Evolutionary conservation across 2,797 vertebrate genomes (phyloP).

Genomic region (Muscicapa striata): DNA sequence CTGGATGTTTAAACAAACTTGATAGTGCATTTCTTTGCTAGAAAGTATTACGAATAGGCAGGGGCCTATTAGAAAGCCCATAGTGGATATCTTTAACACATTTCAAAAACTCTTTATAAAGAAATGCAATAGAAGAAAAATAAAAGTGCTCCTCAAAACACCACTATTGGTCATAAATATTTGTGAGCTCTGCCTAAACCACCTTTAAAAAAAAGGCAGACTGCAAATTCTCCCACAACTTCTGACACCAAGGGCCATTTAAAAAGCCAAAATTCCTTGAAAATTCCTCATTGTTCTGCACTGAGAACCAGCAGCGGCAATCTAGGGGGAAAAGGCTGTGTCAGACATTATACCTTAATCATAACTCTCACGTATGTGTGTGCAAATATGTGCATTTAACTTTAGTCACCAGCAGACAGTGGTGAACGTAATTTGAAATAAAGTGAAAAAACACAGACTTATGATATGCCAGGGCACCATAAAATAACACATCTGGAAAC

Average conservation of each 20-base stretch:
- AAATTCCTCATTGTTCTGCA: not conserved
- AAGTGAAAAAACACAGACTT: not conserved
- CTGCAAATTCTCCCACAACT: not conserved
- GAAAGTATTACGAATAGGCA: not conserved
- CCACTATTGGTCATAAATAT: not conserved
- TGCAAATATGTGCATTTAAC: not conserved
- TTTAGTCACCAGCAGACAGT: not conserved
- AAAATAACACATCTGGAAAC: not conserved
- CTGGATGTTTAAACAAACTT: not conserved
- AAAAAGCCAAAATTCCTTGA: not conserved
- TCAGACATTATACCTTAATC: not conserved
- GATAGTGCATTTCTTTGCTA: accelerated
- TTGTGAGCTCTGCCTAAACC: not conserved
- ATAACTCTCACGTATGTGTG: accelerated
- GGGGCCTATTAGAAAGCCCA: not conserved
- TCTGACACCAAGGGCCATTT: not conserved
- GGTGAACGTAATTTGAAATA: not conserved
- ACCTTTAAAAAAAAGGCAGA: not conserved
- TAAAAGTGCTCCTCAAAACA: not conserved
- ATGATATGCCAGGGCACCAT: not conserved
- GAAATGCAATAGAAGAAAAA: not conserved
- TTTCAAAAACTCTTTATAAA: not conserved
- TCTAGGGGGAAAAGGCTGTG: not conserved
- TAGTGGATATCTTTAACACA: not conserved
- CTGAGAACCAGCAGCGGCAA: not conserved